phyloP scores from a whole-genome alignment of 2,113 vertebrate genomes.

The Albula glossodonta region DNA sequence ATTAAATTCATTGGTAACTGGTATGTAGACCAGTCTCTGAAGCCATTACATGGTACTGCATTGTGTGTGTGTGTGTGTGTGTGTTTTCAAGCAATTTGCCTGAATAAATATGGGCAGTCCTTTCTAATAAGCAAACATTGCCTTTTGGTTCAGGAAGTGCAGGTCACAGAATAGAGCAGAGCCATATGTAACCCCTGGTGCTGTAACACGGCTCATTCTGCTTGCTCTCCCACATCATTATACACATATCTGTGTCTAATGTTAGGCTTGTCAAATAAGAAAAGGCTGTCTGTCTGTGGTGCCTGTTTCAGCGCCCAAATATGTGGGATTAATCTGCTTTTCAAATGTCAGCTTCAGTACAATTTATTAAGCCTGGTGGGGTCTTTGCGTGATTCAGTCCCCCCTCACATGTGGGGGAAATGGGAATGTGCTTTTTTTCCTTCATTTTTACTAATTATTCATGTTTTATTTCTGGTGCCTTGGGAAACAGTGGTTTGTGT shows the following conservation, averaged over 20 bases:
- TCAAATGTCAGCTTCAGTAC: background rate
- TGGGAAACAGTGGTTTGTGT: background rate
- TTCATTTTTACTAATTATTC: background rate
- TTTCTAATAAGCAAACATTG: background rate
- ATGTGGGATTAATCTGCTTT: background rate
- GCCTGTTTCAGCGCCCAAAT: background rate
- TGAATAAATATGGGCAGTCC: background rate
- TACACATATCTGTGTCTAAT: background rate
- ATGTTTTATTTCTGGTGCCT: background rate
- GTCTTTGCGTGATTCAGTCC: background rate
- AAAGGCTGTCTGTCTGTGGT: background rate
- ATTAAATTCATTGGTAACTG: no score
- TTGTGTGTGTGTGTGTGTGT: no score
- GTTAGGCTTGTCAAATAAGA: background rate
- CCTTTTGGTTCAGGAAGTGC: background rate
- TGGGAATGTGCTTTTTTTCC: background rate
- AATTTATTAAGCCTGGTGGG: background rate
- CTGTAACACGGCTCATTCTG: background rate
- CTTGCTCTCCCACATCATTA: slow-evolving; percentile 6
- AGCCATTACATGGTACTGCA: no score
- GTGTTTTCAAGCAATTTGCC: no score
- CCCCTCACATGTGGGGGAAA: background rate
- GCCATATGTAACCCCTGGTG: background rate
- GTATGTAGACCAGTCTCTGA: no score
- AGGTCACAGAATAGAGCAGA: background rate